Evolutionary conservation across 2,113 vertebrate species (phyloP), one percentile per base, ranked within the genome.

Genomic region (Athene noctua): DNA sequence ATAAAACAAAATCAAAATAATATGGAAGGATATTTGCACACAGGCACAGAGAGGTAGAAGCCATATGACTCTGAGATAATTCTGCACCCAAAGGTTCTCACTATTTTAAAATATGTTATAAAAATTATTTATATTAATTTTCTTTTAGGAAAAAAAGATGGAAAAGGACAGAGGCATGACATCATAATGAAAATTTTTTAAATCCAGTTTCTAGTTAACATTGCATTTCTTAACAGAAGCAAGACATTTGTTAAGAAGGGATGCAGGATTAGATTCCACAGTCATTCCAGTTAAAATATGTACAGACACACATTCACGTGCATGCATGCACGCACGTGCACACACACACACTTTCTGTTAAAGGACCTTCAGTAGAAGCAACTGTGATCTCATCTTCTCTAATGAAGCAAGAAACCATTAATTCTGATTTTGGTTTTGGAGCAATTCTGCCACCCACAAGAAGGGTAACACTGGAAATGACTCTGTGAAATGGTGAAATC

Each of bases 391-490:
- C 32, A 90, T 95, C 74, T 92, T 90, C 73, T 67, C 44, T 71
- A 94, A 90, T 59, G 65, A 89, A 96, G 77, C 66, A 82, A 89
- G 89, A 97, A 97, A 93, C 22, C 54, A 92, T 44, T 90, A 92
- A 95, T 94, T 98, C 88, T 88, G 70, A 80, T 90, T 95, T 94
- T 82, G 82, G 59, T 79, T 94, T 97, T 89, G 79, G 46, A 94
- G 80, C 40, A 95, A 70, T 92, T 96, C 86, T 84, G 65, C 87
- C 78, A 96, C 46, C 75, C 86, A 81, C 59, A 93, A 97, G 62
- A 77, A 90, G 70, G 55, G 74, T 95, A 95, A 84, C 70, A 93
- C 51, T 89, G 68, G 47, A 83, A 97, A 83, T 68, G 17, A 22
- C 90, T 78, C 46, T 74, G 75, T 88, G 93, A 96, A 97, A 96